phyloP scores from a whole-genome alignment of 2,113 vertebrate species.

The Tetraodon nigroviridis region DNA sequence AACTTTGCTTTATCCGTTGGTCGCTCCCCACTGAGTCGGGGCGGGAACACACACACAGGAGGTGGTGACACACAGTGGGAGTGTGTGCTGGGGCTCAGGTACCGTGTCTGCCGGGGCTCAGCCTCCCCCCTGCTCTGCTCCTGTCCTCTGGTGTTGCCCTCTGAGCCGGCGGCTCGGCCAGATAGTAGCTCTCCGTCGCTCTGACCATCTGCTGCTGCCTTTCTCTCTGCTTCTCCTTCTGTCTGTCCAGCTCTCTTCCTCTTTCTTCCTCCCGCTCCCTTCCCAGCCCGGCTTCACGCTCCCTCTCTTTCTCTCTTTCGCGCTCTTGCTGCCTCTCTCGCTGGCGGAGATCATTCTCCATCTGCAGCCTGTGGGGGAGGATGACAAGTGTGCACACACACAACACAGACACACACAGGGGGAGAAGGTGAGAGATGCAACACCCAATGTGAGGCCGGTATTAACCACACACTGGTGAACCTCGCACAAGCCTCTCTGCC shows the following conservation, averaged over 20 bases:
- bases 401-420: constrained; percentile 33
- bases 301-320: constrained; percentile 81
- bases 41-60: constrained; percentile 2
- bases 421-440: constrained; percentile 72
- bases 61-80: neutral
- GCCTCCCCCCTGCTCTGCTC: constrained; percentile 78
- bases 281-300: constrained; percentile 78
- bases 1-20: neutral
- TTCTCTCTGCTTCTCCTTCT: constrained; percentile 84
- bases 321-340: constrained; percentile 83
- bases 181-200: constrained; percentile 85
- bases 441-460: constrained; percentile 70
- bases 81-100: constrained; percentile 23
- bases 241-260: constrained; percentile 78
- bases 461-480: constrained; percentile 71
- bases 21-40: neutral
- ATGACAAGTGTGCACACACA: constrained; percentile 51
- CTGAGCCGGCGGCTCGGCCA: constrained; percentile 83
- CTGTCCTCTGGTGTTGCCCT: constrained; percentile 83
- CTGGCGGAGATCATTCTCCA: constrained; percentile 92
- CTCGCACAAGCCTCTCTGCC: constrained; percentile 59
- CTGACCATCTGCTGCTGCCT: constrained; percentile 86
- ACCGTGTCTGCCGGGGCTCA: constrained; percentile 85
- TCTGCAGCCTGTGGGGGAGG: constrained; percentile 83
- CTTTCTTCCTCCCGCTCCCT: constrained; percentile 73